These are phyloP conservation scores for Lithophane semibrunnea DNA, from an alignment of 2,888 invertebrate species.

Conservation along the genomic window DNA sequence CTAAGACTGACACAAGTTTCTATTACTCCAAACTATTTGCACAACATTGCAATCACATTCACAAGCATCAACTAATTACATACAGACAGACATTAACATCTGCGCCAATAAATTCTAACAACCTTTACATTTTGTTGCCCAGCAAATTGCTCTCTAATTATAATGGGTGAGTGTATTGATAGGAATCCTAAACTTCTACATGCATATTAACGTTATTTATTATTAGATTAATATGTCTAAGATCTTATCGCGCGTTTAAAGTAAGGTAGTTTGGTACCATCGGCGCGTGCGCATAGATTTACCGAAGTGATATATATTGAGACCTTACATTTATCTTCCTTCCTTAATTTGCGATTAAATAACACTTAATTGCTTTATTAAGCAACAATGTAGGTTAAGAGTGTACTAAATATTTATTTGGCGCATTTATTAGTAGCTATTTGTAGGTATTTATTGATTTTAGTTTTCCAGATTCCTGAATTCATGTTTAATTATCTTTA, in stretches of 20 bases:
- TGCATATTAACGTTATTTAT: slow-evolving; percentile 75
- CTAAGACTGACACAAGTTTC: neutral
- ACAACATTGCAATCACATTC: slow-evolving; percentile 30
- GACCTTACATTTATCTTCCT: slow-evolving; percentile 65
- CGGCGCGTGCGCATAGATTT: slow-evolving; percentile 66
- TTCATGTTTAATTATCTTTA: neutral
- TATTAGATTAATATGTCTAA: slow-evolving; percentile 73
- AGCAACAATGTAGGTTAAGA: slow-evolving; percentile 57
- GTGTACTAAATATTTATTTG: slow-evolving; percentile 52
- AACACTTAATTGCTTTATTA: slow-evolving; percentile 64
- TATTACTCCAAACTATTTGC: slow-evolving; percentile 23
- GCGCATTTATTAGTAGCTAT: slow-evolving; percentile 40
- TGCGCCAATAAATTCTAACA: slow-evolving; percentile 56
- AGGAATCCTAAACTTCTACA: slow-evolving; percentile 69
- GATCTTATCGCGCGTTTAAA: slow-evolving; percentile 71
- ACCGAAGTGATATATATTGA: slow-evolving; percentile 62
- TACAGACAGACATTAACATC: slow-evolving; percentile 32
- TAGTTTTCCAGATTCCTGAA: neutral
- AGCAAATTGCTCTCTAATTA: slow-evolving; percentile 71
- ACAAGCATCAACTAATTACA: slow-evolving; percentile 32
- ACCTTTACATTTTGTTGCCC: slow-evolving; percentile 45
- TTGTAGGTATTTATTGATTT: slow-evolving; percentile 12
- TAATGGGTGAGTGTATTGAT: slow-evolving; percentile 67
- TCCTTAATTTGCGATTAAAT: slow-evolving; percentile 65
- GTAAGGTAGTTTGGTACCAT: slow-evolving; percentile 64